Evolutionary conservation across 1,140 invertebrate species (phyloP).

Genomic region (Drosophila funebris): DNA sequence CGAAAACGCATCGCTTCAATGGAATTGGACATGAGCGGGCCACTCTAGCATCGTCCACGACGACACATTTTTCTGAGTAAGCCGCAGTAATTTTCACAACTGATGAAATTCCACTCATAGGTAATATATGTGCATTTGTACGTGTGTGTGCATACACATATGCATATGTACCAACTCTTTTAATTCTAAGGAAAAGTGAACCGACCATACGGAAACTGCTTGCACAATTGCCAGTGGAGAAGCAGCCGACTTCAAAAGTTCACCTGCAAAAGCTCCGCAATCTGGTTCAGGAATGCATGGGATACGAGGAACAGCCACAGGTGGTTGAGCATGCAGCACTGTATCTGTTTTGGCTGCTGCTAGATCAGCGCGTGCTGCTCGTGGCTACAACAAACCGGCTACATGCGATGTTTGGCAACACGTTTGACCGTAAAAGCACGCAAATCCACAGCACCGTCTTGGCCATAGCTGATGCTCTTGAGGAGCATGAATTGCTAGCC

Average conservation of each 20-base stretch:
- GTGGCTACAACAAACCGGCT: constrained; percentile 67
- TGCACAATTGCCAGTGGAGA: constrained; percentile 54
- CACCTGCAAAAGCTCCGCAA: constrained; percentile 74
- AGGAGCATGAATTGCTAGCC: constrained; percentile 58
- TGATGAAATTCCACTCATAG: constrained; percentile 39
- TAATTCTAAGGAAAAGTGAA: constrained; percentile 30
- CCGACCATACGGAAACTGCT: constrained; percentile 66
- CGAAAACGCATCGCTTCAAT: constrained; percentile 38
- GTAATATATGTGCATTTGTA: not conserved
- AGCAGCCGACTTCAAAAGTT: constrained; percentile 65
- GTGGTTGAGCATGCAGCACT: constrained; percentile 76
- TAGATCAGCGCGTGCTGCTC: constrained; percentile 67
- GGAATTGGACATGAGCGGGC: constrained; percentile 20
- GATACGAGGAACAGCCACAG: constrained; percentile 78
- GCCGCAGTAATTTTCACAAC: constrained; percentile 41
- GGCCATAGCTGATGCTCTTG: constrained; percentile 50
- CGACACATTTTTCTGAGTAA: constrained; percentile 51
- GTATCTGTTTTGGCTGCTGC: constrained; percentile 72
- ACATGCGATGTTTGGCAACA: constrained; percentile 69
- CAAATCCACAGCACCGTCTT: constrained; percentile 64
- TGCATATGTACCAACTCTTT: not conserved
- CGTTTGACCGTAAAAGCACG: constrained; percentile 65
- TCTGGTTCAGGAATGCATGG: constrained; percentile 76
- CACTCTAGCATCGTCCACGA: constrained; percentile 42
- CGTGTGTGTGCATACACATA: no score